Base-by-base conservation (phyloP, 1,140 invertebrate genomes). In the Magallana gigas region DNA sequence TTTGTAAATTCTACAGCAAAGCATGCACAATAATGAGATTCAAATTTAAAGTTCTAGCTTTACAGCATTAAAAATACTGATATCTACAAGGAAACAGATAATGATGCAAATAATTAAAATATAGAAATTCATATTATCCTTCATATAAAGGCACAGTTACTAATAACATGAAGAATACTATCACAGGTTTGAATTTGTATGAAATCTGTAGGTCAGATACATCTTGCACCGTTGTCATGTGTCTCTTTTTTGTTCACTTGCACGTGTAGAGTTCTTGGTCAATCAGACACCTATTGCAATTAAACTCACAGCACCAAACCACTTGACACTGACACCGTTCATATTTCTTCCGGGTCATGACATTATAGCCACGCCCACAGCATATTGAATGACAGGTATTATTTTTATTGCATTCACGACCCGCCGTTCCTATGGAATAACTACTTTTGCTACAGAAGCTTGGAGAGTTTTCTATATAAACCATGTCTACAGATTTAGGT, bases 381-480 rank as follows among this genome's bases (percentile, higher is more conserved):
- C 95, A 96, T 88, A 96, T 94, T n/a, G 94, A 93, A 83, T 94
- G 93, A 92, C 96, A 96, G 86, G 95, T 94, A 16, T 93, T 92
- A 18, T 91, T 92, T 84, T 93, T 93, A 81, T 95, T 95, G 91
- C 95, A 96, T 18, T 89, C 88, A 57, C 95, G 91, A 57, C 92
- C 94, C n/a, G 64, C 68, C 4, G 93, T 94, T 8, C 94, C 94
- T 23, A 85, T 87, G 9, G 93, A 93, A 86, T 93, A 94, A 18
- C 88, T 89, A 68, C 90, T 92, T 36, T 88, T 87, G 48, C 85
- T 97, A 93, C 98, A 99, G 94, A 99, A 99, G 93, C 98, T 98
- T 0, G 98, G 98, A 56, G 98, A 98, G 76, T 96, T 95, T 92
- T 98, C 97, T 89, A 98, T 95, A 95, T 96, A 98, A 18, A 99